Evolutionary conservation across 2,797 vertebrate species (phyloP).

Genomic region (Rhabdophis nuchalis): DNA sequence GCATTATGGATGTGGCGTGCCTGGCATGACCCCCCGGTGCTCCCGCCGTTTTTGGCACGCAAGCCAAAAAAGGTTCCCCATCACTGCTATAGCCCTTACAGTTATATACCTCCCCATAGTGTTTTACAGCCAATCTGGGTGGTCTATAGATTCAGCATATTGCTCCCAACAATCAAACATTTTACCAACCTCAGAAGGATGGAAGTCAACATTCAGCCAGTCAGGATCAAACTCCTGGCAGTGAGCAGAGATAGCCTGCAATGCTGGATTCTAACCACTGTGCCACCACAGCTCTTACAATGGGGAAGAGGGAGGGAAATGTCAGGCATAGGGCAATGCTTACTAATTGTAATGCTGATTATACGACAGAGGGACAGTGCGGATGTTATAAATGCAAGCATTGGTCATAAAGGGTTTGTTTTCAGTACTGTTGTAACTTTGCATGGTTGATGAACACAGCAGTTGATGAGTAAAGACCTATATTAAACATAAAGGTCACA

Average conservation of each 20-base stretch:
- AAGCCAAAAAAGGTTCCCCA: too few species aligned
- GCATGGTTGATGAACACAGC: background rate
- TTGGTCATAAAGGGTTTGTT: background rate
- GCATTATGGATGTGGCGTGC: too few species aligned
- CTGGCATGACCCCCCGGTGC: too few species aligned
- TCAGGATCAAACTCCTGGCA: background rate
- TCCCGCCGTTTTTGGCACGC: too few species aligned
- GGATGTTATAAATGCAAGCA: background rate
- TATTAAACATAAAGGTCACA: conserved; percentile 50
- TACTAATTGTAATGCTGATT: background rate
- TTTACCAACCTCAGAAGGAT: background rate
- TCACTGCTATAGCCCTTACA: background rate
- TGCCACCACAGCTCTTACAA: background rate
- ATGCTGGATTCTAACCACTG: background rate
- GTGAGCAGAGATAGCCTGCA: background rate
- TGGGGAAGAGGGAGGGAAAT: background rate
- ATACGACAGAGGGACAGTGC: background rate
- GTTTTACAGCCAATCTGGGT: background rate
- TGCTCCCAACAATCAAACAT: background rate
- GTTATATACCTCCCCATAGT: background rate
- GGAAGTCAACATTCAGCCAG: background rate
- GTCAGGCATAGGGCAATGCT: background rate
- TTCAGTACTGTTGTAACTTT: background rate
- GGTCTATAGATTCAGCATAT: background rate
- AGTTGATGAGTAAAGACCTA: background rate